Evolutionary conservation across 2,888 invertebrate genomes (phyloP).

Genomic region (Dyspetes luteomarginatus): DNA sequence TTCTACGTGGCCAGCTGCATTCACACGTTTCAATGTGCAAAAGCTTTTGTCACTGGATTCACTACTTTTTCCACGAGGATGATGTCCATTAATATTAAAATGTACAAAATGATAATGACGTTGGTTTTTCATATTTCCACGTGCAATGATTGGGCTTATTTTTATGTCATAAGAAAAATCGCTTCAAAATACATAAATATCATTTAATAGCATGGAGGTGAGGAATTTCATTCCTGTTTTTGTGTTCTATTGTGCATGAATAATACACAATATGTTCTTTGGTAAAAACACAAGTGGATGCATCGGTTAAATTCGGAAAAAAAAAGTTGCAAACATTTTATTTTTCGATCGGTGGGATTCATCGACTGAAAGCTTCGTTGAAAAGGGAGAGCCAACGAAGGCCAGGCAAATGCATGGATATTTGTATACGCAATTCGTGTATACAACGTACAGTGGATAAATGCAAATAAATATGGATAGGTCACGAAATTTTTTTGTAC

Average conservation of each 20-base stretch:
- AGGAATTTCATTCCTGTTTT: background rate
- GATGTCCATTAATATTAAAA: too few relatives aligned
- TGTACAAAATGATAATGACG: too few relatives aligned
- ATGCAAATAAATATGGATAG: slow-evolving; percentile 36
- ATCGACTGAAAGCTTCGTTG: slow-evolving; percentile 48
- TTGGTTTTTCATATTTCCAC: background rate
- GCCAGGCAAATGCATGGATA: background rate
- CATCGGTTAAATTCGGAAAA: slow-evolving; percentile 33
- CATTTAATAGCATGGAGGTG: background rate
- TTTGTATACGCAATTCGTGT: background rate
- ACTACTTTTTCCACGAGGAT: background rate
- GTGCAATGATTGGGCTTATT: background rate
- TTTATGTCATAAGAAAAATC: background rate
- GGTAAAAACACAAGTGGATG: slow-evolving; percentile 24
- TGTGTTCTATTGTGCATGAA: background rate
- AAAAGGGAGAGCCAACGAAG: slow-evolving; percentile 5
- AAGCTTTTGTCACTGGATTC: background rate
- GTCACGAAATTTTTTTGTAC: slow-evolving; percentile 30
- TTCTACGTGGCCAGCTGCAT: background rate
- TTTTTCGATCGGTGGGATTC: slow-evolving; percentile 56
- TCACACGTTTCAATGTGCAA: background rate
- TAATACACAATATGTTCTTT: background rate
- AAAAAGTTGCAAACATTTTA: slow-evolving; percentile 37
- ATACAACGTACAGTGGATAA: slow-evolving; percentile 5
- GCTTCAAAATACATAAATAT: background rate